These are phyloP conservation scores for Ramphastos sulfuratus DNA, from an alignment of 2,113 vertebrate species.

Conservation along the genomic window DNA sequence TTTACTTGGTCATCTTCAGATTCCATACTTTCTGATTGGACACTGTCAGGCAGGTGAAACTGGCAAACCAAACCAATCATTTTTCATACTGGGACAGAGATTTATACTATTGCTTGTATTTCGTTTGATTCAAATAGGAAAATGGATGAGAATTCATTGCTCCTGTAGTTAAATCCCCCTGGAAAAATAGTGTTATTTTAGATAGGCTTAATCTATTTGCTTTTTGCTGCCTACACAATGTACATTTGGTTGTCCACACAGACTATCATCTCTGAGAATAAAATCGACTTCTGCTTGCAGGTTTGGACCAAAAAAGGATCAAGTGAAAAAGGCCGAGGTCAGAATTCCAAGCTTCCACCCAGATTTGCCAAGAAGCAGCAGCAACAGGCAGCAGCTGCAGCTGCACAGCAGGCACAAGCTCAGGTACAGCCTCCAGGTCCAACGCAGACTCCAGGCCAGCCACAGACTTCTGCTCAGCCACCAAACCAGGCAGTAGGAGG, in stretches of 20 bases:
- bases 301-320: constrained; percentile 95
- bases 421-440: constrained; percentile 50
- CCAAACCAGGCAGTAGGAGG: constrained; percentile 57
- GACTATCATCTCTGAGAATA: background rate
- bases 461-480: constrained; percentile 55
- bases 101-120: background rate
- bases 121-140: background rate
- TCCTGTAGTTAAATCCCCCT: background rate
- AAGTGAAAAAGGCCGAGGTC: constrained; percentile 89
- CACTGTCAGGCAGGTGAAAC: background rate
- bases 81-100: background rate
- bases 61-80: background rate
- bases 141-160: background rate
- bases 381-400: constrained; percentile 74
- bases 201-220: background rate
- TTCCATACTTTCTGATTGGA: background rate
- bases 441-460: constrained; percentile 61
- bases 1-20: background rate
- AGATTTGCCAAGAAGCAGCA: constrained; percentile 96
- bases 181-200: background rate
- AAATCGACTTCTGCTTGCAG: constrained; percentile 70
- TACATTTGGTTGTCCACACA: background rate
- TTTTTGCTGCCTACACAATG: background rate
- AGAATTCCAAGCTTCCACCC: constrained; percentile 92
- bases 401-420: constrained; percentile 62